These are phyloP conservation scores for Chromoteleia sp. DNA, from an alignment of 2,888 invertebrate species.

Conservation along the genomic window DNA sequence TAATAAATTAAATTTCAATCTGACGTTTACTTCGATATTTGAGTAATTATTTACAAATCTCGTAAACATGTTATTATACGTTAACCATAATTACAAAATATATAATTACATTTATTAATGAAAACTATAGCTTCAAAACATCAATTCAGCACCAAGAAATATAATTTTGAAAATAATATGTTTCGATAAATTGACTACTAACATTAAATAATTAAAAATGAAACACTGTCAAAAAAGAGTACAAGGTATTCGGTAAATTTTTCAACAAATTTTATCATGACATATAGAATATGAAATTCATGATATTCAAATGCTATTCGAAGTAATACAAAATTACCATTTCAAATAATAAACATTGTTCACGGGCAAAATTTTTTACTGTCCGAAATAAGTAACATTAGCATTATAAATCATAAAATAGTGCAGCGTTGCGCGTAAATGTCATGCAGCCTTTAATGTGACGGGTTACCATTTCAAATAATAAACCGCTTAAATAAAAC, in stretches of 20 bases:
- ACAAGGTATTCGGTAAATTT: background rate
- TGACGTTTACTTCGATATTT: too few species aligned
- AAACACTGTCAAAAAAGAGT: too few species aligned
- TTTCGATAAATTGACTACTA: too few species aligned
- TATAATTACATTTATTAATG: too few species aligned
- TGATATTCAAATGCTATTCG: slow-evolving; percentile 17
- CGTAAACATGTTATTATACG: too few species aligned
- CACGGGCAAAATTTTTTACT: slow-evolving; percentile 7
- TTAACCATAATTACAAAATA: too few species aligned
- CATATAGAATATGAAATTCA: background rate
- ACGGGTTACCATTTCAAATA: slow-evolving; percentile 48
- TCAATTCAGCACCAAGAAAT: too few species aligned
- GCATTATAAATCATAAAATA: slow-evolving; percentile 40
- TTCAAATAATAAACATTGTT: slow-evolving; percentile 43
- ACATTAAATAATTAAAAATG: too few species aligned
- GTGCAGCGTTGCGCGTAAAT: slow-evolving; percentile 12
- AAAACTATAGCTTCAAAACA: too few species aligned
- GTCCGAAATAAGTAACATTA: slow-evolving; percentile 35
- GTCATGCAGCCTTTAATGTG: slow-evolving; percentile 32
- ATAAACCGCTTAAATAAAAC: slow-evolving; percentile 45
- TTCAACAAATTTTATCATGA: slow-evolving; percentile 2
- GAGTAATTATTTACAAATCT: too few species aligned
- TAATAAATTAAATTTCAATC: too few species aligned
- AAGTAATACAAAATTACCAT: slow-evolving; percentile 25
- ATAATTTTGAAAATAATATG: too few species aligned